A percentile compares a stretch with the other conserved stretches of the same genome.
Evolutionary conservation across 2,113 vertebrate species (phyloP).

Genomic region (Spizaetus ornatus): DNA sequence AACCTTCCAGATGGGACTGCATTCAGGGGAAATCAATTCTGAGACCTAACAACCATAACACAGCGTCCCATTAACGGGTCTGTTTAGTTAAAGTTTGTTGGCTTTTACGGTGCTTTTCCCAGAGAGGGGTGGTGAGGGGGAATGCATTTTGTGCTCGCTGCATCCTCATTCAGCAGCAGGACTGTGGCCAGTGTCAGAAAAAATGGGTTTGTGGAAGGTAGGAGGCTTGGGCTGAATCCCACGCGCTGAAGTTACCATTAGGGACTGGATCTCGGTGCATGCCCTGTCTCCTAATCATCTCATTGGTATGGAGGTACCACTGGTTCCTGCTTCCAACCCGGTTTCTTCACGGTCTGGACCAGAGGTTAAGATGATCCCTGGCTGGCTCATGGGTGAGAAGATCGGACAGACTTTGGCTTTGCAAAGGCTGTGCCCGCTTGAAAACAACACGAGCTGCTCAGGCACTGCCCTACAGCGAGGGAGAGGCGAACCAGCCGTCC

Average conservation of each 20-base stretch:
- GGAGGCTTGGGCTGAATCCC: neutral
- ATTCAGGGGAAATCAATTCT: slow-evolving; percentile 11
- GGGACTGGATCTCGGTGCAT: neutral
- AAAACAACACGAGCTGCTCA: neutral
- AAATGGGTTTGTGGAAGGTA: neutral
- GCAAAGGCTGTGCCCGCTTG: neutral
- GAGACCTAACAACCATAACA: neutral
- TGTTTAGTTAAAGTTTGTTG: slow-evolving; percentile 23
- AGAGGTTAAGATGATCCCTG: neutral
- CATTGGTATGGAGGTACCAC: slow-evolving; percentile 45
- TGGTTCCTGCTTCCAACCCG: neutral
- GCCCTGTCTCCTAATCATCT: slow-evolving; percentile 12
- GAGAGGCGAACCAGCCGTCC: fast-evolving
- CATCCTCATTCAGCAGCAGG: neutral
- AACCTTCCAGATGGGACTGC: slow-evolving; percentile 44
- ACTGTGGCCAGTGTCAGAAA: neutral
- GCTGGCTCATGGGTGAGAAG: neutral
- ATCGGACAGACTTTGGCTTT: neutral
- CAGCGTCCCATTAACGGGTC: neutral
- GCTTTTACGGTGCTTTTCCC: neutral
- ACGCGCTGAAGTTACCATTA: neutral
- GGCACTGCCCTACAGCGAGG: neutral
- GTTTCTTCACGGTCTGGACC: neutral
- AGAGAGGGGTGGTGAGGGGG: neutral
- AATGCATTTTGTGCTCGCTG: neutral